Conservation (phyloP, 2,888 invertebrate species). For the Latrodectus hesperus region DNA sequence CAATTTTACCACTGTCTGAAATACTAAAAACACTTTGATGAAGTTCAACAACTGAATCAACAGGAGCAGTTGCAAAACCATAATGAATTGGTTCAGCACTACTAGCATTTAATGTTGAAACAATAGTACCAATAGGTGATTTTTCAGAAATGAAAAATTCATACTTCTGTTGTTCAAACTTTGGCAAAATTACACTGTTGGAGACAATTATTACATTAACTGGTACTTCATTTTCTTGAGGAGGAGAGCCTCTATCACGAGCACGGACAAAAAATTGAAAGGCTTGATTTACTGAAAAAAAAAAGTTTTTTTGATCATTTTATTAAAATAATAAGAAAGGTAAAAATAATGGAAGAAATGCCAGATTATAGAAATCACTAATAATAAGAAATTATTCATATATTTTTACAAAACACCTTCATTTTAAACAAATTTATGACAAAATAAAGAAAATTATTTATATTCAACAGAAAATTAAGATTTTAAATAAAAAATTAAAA, state of each 20-base stretch:
- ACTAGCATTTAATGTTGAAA: constrained; percentile 82
- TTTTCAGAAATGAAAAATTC: constrained; percentile 88
- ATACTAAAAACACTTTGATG: constrained; percentile 78
- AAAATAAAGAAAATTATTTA: too few relatives aligned
- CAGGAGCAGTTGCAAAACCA: constrained; percentile 79
- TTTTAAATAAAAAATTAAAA: constrained; percentile 1
- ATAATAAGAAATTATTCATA: too few relatives aligned
- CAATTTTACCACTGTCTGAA: constrained; percentile 84
- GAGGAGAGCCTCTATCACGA: constrained; percentile 85
- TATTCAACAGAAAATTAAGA: not conserved
- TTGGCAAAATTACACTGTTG: constrained; percentile 84
- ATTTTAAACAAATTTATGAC: too few relatives aligned
- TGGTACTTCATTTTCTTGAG: constrained; percentile 81
- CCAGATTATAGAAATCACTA: too few relatives aligned
- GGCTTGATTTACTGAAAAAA: constrained; percentile 81
- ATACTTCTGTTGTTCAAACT: constrained; percentile 83
- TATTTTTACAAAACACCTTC: too few relatives aligned
- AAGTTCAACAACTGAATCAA: constrained; percentile 76
- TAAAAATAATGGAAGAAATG: too few relatives aligned
- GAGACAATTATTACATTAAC: constrained; percentile 87
- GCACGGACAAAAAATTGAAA: constrained; percentile 93
- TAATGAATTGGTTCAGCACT: constrained; percentile 79
- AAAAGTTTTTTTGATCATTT: constrained; percentile 33
- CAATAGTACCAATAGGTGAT: constrained; percentile 81
- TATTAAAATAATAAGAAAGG: not conserved